Conservation (phyloP, 2,888 invertebrate species). For the Leuctra nigra region DNA sequence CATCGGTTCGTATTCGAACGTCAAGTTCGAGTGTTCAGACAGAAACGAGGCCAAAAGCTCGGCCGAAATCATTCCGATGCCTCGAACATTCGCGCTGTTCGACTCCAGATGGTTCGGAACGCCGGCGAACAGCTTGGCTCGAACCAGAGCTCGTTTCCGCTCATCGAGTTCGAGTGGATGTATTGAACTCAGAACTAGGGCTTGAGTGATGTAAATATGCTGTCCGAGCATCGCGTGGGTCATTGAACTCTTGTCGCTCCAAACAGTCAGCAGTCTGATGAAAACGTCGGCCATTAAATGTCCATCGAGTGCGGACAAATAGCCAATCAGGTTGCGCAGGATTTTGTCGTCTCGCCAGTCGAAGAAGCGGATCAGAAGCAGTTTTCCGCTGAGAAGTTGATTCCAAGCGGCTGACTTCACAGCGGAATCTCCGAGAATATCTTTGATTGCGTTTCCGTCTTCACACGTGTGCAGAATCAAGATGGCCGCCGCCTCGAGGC, state of each 20-base stretch:
- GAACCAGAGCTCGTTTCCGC: conserved; percentile 38
- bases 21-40: conserved; percentile 47
- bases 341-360: conserved; percentile 44
- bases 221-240: conserved; percentile 59
- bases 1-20: conserved; percentile 59
- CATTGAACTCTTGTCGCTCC: conserved; percentile 59
- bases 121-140: conserved; percentile 53
- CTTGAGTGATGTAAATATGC: conserved; percentile 61
- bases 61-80: conserved; percentile 67
- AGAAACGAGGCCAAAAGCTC: conserved; percentile 54
- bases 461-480: conserved; percentile 47
- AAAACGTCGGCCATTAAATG: conserved; percentile 43
- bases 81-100: conserved; percentile 51
- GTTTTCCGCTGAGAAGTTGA: conserved; percentile 55
- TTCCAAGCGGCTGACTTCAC: conserved; percentile 55
- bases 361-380: conserved; percentile 49
- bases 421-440: conserved; percentile 47
- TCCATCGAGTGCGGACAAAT: conserved; percentile 44
- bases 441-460: conserved; percentile 40
- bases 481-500: conserved; percentile 52
- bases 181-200: conserved; percentile 46
- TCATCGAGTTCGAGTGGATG: not conserved
- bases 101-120: conserved; percentile 64
- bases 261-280: conserved; percentile 52
- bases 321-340: conserved; percentile 54